Conservation (phyloP, 2,797 vertebrate genomes). For the Manis pentadactyla region DNA sequence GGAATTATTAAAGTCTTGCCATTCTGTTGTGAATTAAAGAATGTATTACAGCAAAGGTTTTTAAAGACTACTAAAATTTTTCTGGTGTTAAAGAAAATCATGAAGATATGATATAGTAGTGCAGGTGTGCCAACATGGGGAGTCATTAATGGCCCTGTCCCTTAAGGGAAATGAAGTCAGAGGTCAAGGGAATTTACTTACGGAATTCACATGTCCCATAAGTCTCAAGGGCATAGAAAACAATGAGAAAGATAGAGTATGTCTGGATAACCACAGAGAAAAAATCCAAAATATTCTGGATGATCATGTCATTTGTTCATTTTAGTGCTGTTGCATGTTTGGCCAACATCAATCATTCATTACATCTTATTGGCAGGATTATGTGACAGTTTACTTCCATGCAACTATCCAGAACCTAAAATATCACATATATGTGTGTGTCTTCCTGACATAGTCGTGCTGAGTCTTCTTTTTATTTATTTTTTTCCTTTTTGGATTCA, state of each 20-base stretch:
- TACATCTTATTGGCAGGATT: not conserved
- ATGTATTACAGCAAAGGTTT: not conserved
- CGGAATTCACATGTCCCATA: not conserved
- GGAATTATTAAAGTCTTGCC: not conserved
- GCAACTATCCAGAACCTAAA: not conserved
- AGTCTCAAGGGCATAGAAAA: not conserved
- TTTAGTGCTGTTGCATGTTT: not conserved
- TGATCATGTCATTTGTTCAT: not conserved
- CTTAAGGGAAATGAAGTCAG: not conserved
- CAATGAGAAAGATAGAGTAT: not conserved
- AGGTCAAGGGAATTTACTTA: not conserved
- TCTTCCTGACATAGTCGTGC: not conserved
- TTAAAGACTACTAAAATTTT: not conserved
- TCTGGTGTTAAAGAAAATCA: not conserved
- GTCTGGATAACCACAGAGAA: not conserved
- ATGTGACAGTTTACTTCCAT: not conserved
- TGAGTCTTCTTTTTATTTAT: not conserved
- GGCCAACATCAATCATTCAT: not conserved
- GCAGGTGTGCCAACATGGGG: no score
- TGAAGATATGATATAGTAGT: not conserved
- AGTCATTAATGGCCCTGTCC: not conserved
- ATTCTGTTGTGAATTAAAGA: not conserved
- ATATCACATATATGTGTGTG: not conserved
- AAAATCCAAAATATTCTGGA: not conserved
- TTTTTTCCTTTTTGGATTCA: not conserved